phyloP scores from a whole-genome alignment of 2,113 vertebrate genomes.

The Cyanoderma ruficeps region DNA sequence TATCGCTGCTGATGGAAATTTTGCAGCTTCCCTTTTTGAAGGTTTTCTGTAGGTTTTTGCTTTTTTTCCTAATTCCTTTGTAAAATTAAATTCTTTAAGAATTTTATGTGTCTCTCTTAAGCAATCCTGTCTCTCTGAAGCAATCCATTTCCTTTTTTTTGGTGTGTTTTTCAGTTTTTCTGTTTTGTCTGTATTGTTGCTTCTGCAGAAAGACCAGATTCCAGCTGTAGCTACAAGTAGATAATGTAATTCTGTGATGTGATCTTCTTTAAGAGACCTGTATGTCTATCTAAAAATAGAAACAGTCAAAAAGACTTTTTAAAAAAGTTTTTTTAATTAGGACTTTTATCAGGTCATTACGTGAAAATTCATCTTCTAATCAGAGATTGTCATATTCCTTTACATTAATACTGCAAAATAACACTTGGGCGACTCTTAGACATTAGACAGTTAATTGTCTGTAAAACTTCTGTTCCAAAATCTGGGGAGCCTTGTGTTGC shows the following conservation, averaged over 20 bases:
- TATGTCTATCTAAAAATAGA: background rate
- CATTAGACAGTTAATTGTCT: background rate
- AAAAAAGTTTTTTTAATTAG: background rate
- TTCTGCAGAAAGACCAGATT: background rate
- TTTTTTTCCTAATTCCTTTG: background rate
- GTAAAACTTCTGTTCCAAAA: background rate
- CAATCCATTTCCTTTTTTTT: background rate
- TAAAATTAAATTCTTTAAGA: background rate
- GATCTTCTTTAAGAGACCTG: background rate
- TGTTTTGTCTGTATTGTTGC: background rate
- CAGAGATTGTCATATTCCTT: background rate
- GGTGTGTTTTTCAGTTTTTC: background rate
- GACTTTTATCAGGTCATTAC: background rate
- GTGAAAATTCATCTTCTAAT: background rate
- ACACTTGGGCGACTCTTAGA: background rate
- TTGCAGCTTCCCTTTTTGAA: background rate
- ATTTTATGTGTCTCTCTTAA: background rate
- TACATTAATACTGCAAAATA: background rate
- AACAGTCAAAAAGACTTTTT: background rate
- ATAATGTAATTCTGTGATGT: fast-evolving
- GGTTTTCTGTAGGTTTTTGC: background rate
- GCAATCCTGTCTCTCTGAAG: background rate
- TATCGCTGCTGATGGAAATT: background rate
- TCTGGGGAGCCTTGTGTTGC: background rate
- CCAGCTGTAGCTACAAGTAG: background rate